Conservation (phyloP, 2,888 invertebrate genomes). For the Apodemia hepburni region DNA sequence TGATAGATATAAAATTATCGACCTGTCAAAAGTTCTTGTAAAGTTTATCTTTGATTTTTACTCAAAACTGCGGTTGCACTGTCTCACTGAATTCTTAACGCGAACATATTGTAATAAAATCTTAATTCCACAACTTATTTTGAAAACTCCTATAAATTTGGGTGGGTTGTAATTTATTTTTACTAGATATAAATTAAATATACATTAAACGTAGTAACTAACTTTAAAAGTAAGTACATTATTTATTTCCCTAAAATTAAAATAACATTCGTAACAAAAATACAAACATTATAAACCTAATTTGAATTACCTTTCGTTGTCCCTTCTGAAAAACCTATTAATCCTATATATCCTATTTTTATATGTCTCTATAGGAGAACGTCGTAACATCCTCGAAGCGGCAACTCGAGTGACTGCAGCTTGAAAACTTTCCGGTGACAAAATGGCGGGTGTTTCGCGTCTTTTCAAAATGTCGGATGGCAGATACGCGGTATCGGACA, state of each 20-base stretch:
- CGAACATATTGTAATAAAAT: too few species aligned
- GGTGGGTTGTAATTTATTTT: conserved; percentile 3
- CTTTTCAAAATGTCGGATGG: conserved; percentile 56
- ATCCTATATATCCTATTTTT: conserved; percentile 65
- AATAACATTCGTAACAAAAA: neutral
- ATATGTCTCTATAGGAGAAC: conserved; percentile 61
- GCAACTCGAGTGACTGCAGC: conserved; percentile 66
- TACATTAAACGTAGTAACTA: neutral
- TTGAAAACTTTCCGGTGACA: conserved; percentile 65
- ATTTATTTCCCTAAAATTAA: neutral
- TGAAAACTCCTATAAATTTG: conserved; percentile 10
- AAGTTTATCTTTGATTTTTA: too few species aligned
- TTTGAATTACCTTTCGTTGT: conserved; percentile 64
- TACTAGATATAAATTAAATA: neutral
- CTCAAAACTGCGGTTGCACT: too few species aligned
- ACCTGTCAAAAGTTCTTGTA: too few species aligned
- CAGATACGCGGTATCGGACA: conserved; percentile 54
- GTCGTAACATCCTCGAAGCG: conserved; percentile 50
- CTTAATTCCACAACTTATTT: too few species aligned
- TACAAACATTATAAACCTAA: neutral
- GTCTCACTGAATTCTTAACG: too few species aligned
- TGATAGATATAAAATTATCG: too few species aligned
- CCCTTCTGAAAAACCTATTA: conserved; percentile 60
- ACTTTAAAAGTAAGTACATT: neutral
- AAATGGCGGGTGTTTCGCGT: conserved; percentile 66